A percentile compares a stretch with the other conserved stretches of the same genome.
Conservation (phyloP, 2,797 vertebrate genomes). For the Alauda arvensis region DNA sequence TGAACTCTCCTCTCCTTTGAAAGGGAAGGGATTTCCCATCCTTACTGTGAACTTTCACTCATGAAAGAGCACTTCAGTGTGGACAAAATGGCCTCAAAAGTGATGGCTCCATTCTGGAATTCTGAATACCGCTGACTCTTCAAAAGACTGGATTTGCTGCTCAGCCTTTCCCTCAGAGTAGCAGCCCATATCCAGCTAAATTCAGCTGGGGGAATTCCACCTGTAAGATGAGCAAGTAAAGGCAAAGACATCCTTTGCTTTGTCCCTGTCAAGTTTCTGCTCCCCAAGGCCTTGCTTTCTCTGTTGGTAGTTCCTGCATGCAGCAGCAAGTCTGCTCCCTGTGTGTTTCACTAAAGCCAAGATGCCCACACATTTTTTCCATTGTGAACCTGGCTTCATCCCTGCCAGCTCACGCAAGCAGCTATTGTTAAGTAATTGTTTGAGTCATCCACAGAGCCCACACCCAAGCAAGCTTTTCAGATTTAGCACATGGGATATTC, state of each 20-base stretch:
- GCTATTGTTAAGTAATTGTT: conserved; percentile 56
- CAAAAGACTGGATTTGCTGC: neutral
- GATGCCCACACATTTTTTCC: conserved; percentile 63
- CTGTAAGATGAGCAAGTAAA: conserved; percentile 51
- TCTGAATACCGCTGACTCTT: conserved; percentile 7
- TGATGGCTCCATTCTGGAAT: neutral
- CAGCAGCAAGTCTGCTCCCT: conserved; percentile 37
- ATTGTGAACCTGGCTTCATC: conserved; percentile 55
- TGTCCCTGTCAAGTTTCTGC: conserved; percentile 57
- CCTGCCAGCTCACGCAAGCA: conserved; percentile 46
- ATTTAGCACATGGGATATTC: conserved; percentile 12
- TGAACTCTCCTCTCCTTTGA: neutral
- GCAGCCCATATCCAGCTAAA: conserved; percentile 41
- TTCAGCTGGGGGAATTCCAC: conserved; percentile 56
- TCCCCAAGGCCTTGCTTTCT: conserved; percentile 59
- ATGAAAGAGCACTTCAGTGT: neutral
- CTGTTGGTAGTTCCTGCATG: conserved; percentile 41
- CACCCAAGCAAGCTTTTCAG: conserved; percentile 36
- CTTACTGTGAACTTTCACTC: neutral
- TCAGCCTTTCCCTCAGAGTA: neutral
- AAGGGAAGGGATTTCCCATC: neutral
- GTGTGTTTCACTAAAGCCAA: neutral
- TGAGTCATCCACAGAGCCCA: conserved; percentile 51
- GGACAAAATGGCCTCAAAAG: neutral
- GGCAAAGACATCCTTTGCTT: conserved; percentile 47